These are phyloP conservation scores for Urocynchramus pylzowi DNA, from an alignment of 2,113 vertebrate species.

Conservation along the genomic window DNA sequence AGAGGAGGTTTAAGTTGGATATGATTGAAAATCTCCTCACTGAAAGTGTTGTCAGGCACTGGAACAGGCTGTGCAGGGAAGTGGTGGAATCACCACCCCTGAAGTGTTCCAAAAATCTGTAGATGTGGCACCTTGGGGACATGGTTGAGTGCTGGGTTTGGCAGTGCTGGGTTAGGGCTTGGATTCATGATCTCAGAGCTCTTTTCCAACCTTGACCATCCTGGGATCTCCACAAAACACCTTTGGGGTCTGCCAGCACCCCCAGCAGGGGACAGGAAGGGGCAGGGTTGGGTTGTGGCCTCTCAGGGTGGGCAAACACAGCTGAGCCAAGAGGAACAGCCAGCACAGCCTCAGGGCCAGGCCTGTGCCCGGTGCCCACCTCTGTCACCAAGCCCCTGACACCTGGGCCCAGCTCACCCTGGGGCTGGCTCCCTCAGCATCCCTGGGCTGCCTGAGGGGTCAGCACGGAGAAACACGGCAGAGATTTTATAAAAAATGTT, in stretches of 20 bases:
- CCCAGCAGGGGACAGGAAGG: neutral
- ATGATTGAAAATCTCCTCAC: neutral
- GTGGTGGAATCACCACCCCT: neutral
- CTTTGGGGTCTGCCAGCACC: neutral
- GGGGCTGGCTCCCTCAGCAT: fast-evolving
- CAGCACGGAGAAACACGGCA: neutral
- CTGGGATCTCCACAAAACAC: neutral
- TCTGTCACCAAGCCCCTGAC: neutral
- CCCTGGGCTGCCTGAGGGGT: neutral
- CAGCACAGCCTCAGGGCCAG: fast-evolving
- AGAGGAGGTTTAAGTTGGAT: neutral
- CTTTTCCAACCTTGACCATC: neutral
- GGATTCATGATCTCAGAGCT: neutral
- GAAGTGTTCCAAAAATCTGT: neutral
- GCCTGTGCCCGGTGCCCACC: fast-evolving
- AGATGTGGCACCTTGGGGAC: neutral
- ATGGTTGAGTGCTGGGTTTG: neutral
- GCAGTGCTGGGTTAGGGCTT: neutral
- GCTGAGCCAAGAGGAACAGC: neutral
- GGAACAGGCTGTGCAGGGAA: neutral
- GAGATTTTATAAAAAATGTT: neutral
- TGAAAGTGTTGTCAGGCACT: neutral
- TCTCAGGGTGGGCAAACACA: neutral
- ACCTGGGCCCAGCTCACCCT: fast-evolving
- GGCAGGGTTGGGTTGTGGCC: neutral